These are phyloP conservation scores for Tinea semifulvella DNA, from an alignment of 2,888 invertebrate genomes.

Conservation along the genomic window DNA sequence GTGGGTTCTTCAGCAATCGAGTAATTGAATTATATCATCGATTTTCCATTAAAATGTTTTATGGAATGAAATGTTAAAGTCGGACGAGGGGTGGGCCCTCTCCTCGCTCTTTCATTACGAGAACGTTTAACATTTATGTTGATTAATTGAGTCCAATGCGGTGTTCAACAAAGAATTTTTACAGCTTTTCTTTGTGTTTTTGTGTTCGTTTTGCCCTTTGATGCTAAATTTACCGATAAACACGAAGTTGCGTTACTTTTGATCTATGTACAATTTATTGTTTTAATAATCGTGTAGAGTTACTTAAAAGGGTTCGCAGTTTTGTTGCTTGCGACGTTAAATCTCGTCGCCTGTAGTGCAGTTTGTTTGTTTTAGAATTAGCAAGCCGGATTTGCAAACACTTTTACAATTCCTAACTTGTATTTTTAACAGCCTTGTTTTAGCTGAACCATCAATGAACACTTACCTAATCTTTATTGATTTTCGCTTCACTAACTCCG, in stretches of 20 bases:
- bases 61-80: slow-evolving; percentile 60
- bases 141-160: slow-evolving; percentile 22
- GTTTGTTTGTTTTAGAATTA: too few species aligned
- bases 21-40: slow-evolving; percentile 65
- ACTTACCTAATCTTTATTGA: background rate
- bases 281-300: too few species aligned
- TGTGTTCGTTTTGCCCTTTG: slow-evolving; percentile 9
- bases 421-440: background rate
- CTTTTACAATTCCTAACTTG: background rate
- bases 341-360: too few species aligned
- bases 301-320: too few species aligned
- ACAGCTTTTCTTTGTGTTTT: slow-evolving; percentile 15
- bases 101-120: slow-evolving; percentile 27
- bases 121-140: slow-evolving; percentile 19
- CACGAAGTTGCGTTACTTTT: too few species aligned
- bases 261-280: too few species aligned
- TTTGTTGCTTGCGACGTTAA: too few species aligned
- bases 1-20: slow-evolving; percentile 42
- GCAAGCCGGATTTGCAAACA: too few species aligned
- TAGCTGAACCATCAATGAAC: background rate
- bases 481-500: background rate
- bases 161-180: slow-evolving; percentile 18
- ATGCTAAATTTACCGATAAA: background rate
- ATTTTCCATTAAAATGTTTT: slow-evolving; percentile 66
- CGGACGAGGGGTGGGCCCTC: slow-evolving; percentile 38